These are phyloP conservation scores for Dipodomys spectabilis DNA, from an alignment of 2,113 vertebrate genomes.

Conservation along the genomic window DNA sequence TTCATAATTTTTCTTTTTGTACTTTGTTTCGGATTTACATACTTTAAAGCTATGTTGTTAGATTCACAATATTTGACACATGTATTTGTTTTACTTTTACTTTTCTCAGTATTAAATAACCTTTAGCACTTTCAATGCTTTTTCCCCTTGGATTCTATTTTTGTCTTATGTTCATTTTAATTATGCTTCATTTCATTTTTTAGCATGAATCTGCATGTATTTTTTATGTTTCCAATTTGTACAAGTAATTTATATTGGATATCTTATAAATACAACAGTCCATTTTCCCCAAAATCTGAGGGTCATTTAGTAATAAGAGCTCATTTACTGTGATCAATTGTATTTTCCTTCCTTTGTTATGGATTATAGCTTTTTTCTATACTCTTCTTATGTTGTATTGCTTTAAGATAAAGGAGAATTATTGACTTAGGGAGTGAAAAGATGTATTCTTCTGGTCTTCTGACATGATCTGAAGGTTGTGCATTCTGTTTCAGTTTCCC, in stretches of 20 bases:
- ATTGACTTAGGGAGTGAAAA: background rate
- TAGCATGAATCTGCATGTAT: constrained; percentile 24
- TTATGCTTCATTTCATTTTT: constrained; percentile 8
- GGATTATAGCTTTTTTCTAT: background rate
- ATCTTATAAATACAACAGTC: constrained; percentile 5
- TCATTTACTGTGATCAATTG: background rate
- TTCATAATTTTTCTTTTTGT: constrained; percentile 39
- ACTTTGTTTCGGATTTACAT: constrained; percentile 45
- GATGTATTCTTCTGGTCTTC: constrained; percentile 2
- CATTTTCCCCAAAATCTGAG: background rate
- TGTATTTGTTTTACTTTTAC: background rate
- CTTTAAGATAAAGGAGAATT: background rate
- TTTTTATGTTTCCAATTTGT: constrained; percentile 29
- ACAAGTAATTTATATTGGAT: constrained; percentile 21
- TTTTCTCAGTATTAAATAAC: background rate
- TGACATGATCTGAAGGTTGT: constrained; percentile 16
- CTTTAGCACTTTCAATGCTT: background rate
- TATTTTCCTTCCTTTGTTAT: background rate
- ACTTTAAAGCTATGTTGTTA: constrained; percentile 31
- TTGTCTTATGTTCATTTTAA: constrained; percentile 28
- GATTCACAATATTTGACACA: background rate
- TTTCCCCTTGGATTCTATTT: background rate
- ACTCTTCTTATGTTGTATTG: background rate
- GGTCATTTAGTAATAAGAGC: background rate
- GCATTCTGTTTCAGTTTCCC: constrained; percentile 22